Conservation (phyloP, 2,797 vertebrate genomes). For the Pipistrellus kuhlii region DNA sequence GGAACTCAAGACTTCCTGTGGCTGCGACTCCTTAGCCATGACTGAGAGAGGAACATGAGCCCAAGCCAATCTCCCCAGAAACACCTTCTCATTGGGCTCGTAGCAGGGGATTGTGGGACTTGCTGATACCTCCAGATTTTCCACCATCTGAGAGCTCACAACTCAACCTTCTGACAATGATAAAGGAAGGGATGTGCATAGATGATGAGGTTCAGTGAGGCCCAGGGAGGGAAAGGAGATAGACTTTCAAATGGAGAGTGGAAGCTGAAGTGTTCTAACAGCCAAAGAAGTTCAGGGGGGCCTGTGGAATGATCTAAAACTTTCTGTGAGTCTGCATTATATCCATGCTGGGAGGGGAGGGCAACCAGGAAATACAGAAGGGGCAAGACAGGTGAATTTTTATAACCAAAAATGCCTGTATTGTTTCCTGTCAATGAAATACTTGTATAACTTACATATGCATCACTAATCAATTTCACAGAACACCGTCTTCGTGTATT, state of each 20-base stretch:
- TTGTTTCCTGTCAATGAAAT: neutral
- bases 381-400: neutral
- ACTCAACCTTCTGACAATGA: neutral
- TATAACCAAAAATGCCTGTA: neutral
- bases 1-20: neutral
- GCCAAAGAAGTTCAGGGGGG: neutral
- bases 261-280: neutral
- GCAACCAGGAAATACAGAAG: neutral
- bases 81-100: rapidly evolving
- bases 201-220: neutral
- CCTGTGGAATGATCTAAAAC: neutral
- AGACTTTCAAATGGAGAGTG: neutral
- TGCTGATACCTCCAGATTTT: neutral
- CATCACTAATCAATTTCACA: neutral
- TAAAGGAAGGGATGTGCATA: neutral
- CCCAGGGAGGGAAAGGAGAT: neutral
- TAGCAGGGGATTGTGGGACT: neutral
- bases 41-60: neutral
- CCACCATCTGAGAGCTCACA: neutral
- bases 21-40: neutral
- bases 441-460: neutral
- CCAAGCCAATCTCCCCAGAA: neutral
- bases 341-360: neutral
- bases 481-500: neutral
- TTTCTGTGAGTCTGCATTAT: neutral